phyloP scores from a whole-genome alignment of 2,797 vertebrate genomes.

The Lepus townsendii region DNA sequence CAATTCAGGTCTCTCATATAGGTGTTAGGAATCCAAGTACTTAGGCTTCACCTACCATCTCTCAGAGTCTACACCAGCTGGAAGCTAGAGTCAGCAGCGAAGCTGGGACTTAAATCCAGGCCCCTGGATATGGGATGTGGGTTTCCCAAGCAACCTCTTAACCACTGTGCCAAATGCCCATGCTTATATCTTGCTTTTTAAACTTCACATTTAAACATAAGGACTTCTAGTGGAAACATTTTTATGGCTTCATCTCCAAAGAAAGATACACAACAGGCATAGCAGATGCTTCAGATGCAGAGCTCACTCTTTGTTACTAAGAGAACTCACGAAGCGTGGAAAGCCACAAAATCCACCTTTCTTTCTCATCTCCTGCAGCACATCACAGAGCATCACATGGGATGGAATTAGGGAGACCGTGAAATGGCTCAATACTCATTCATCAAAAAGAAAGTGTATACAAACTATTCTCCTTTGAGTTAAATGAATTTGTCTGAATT shows the following conservation, averaged over 20 bases:
- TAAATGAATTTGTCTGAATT: slow-evolving; percentile 34
- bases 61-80: too few species aligned
- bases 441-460: slow-evolving; percentile 2
- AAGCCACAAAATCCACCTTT: neutral
- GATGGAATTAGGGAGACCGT: neutral
- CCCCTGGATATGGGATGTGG: too few species aligned
- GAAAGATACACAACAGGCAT: neutral
- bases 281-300: neutral
- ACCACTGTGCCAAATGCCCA: too few species aligned
- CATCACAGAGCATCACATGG: neutral
- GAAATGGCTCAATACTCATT: neutral
- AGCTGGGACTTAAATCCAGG: too few species aligned
- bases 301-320: neutral
- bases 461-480: neutral
- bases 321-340: neutral
- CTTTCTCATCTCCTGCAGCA: neutral
- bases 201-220: slow-evolving; percentile 33
- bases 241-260: slow-evolving; percentile 42
- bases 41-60: too few species aligned
- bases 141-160: too few species aligned
- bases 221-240: slow-evolving; percentile 43
- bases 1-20: too few species aligned
- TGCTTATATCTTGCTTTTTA: neutral
- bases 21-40: too few species aligned
- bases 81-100: too few species aligned